Percentiles rank a stretch among this genome's conserved stretches.
Evolutionary conservation across 2,888 invertebrate genomes (phyloP).

Genomic region (Noctua pronuba): DNA sequence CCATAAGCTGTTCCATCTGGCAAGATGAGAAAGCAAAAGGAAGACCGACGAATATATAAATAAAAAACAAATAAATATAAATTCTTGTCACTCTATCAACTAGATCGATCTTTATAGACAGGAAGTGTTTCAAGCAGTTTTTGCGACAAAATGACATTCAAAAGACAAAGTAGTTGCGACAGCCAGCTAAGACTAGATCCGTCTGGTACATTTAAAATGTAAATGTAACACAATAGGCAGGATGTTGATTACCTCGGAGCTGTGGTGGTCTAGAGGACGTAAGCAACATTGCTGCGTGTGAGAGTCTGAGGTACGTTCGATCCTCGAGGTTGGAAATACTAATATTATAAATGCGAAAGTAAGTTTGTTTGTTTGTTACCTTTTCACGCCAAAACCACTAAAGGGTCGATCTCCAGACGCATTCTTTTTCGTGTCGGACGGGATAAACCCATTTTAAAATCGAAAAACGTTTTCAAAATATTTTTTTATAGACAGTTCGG

Average conservation of each 20-base stretch:
- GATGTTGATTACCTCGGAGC: constrained; percentile 31
- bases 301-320: not conserved
- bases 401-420: no score
- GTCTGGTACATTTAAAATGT: constrained; percentile 38
- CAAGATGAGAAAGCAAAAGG: not conserved
- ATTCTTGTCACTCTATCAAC: constrained; percentile 27
- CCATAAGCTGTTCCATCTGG: no score
- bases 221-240: constrained; percentile 49
- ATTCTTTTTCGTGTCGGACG: no score
- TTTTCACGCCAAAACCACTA: no score
- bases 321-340: not conserved
- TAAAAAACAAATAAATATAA: constrained; percentile 18
- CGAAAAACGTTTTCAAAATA: no score
- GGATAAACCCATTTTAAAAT: no score
- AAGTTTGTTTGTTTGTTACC: no score
- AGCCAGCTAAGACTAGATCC: constrained; percentile 15
- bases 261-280: not conserved
- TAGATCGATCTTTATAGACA: constrained; percentile 31
- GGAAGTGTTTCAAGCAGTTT: constrained; percentile 34
- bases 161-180: constrained; percentile 32
- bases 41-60: not conserved
- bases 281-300: not conserved
- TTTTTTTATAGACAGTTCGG: no score
- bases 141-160: constrained; percentile 49
- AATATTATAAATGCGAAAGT: no score